Conservation (phyloP, 2,797 vertebrate genomes). For the Triplophysa bombifrons region DNA sequence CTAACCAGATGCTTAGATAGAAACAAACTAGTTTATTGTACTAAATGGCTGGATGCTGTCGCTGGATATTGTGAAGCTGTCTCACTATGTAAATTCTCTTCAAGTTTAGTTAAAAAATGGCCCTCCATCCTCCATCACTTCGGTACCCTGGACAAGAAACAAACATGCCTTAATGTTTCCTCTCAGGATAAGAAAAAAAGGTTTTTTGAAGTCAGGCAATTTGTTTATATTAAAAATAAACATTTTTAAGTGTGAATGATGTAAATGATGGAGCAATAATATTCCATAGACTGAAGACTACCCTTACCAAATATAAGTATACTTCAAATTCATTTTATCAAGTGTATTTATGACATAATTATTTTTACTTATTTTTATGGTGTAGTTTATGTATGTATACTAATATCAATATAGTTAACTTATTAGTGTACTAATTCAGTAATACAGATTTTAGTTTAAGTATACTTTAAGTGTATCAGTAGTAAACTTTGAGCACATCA, state of each 20-base stretch:
- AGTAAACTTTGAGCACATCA: too few relatives aligned
- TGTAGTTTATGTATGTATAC: too few relatives aligned
- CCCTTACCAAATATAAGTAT: too few relatives aligned
- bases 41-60: slow-evolving; percentile 68
- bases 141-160: not conserved
- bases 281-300: not conserved
- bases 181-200: not conserved
- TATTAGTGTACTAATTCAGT: too few relatives aligned
- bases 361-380: too few relatives aligned
- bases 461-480: too few relatives aligned
- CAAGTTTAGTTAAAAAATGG: slow-evolving; percentile 43
- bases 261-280: not conserved
- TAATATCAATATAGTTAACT: too few relatives aligned
- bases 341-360: not conserved
- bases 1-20: slow-evolving; percentile 70
- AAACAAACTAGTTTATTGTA: slow-evolving; percentile 72
- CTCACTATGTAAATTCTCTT: slow-evolving; percentile 39
- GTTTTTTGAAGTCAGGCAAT: not conserved
- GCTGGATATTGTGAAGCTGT: slow-evolving; percentile 50
- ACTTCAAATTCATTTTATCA: too few relatives aligned
- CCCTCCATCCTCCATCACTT: not conserved
- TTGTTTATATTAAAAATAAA: not conserved
- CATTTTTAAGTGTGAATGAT: not conserved
- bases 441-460: too few relatives aligned
- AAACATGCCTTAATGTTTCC: not conserved